These are phyloP conservation scores for Bradypodion pumilum DNA, from an alignment of 2,797 vertebrate species.

Conservation along the genomic window DNA sequence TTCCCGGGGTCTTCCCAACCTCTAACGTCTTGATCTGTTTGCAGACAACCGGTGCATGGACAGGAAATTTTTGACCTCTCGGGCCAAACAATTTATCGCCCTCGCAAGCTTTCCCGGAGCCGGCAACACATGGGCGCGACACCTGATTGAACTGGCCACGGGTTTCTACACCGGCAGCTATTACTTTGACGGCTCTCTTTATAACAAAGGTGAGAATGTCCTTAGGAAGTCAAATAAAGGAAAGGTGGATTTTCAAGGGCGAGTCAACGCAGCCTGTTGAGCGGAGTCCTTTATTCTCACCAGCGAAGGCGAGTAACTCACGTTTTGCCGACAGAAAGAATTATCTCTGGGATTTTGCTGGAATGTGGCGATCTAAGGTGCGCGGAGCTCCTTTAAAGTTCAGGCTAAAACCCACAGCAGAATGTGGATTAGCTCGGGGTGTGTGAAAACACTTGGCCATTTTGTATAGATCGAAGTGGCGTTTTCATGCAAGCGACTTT, in stretches of 20 bases:
- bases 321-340: no score
- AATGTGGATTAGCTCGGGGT: no score
- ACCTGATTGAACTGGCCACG: slow-evolving; percentile 94
- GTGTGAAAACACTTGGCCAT: no score
- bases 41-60: slow-evolving; percentile 98
- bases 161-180: slow-evolving; percentile 98
- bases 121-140: slow-evolving; percentile 95
- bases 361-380: no score
- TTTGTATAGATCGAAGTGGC: no score
- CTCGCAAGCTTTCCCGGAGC: slow-evolving; percentile 96
- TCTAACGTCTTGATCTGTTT: rapidly evolving
- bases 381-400: no score
- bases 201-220: slow-evolving; percentile 89
- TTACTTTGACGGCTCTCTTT: slow-evolving; percentile 97
- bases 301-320: no score
- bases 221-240: not conserved
- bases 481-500: no score
- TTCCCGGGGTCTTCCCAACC: rapidly evolving
- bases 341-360: no score
- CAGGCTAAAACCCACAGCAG: no score
- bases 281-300: no score
- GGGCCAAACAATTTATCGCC: slow-evolving; percentile 87
- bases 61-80: slow-evolving; percentile 87
- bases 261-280: not conserved
- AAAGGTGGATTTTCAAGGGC: not conserved